phyloP scores from a whole-genome alignment of 1,140 invertebrate genomes.

The Maconellicoccus hirsutus region DNA sequence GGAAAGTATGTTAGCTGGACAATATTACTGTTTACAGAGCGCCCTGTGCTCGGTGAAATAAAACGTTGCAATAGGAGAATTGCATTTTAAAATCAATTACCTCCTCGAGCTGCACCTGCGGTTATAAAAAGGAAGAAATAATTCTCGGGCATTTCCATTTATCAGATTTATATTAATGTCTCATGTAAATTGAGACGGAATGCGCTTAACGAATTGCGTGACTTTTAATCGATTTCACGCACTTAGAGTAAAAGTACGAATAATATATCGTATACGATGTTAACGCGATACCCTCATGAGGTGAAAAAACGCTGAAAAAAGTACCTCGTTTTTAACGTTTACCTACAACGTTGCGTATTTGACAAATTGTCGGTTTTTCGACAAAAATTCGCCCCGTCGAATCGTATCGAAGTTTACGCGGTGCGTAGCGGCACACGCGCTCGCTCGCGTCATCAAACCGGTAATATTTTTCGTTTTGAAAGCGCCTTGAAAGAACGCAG shows the following conservation, averaged over 20 bases:
- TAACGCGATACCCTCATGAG: background rate
- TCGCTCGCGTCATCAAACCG: background rate
- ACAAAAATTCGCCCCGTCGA: too few relatives aligned
- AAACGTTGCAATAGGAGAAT: background rate
- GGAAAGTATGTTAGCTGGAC: background rate
- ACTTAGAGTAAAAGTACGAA: background rate
- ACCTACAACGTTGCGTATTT: background rate
- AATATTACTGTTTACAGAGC: background rate
- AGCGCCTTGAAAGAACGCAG: background rate
- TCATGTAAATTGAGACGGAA: constrained; percentile 3
- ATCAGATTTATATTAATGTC: constrained; percentile 6
- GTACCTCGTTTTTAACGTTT: background rate
- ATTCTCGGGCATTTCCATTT: background rate
- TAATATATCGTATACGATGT: background rate
- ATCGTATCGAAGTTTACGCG: too few relatives aligned
- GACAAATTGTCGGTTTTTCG: constrained; percentile 4
- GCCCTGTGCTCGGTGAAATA: background rate
- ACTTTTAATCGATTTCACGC: constrained; percentile 8
- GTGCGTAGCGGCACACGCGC: too few relatives aligned
- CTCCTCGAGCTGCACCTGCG: constrained; percentile 1
- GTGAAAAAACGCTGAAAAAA: background rate
- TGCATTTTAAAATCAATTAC: constrained; percentile 5
- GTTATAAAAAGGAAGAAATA: constrained; percentile 10
- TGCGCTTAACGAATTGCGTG: background rate
- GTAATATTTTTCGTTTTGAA: background rate